Percentiles rank a stretch among this genome's conserved stretches.
These are phyloP conservation scores for Eilema griseolum DNA, from an alignment of 2,888 invertebrate species.

Conservation along the genomic window DNA sequence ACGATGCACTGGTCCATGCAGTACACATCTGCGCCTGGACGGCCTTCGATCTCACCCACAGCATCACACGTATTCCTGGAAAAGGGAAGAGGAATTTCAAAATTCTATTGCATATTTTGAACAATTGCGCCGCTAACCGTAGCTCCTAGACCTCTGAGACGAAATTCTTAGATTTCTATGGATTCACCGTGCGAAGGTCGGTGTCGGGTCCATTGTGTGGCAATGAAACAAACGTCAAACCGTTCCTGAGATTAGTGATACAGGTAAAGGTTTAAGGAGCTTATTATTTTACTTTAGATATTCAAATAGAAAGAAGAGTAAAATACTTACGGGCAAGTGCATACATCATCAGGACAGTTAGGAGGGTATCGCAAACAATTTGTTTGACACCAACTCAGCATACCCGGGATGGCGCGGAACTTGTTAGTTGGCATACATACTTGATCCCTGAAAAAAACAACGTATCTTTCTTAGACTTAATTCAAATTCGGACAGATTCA, in stretches of 20 bases:
- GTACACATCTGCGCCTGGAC: constrained; percentile 92
- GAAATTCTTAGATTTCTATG: too few species aligned
- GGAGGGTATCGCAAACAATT: constrained; percentile 96
- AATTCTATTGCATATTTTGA: too few species aligned
- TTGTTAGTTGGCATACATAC: constrained; percentile 90
- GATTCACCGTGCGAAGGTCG: too few species aligned
- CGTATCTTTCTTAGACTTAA: constrained; percentile 18
- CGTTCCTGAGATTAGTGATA: too few species aligned
- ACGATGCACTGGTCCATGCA: constrained; percentile 95
- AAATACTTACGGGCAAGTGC: constrained; percentile 93
- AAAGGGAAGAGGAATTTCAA: constrained; percentile 20
- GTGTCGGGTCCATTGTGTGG: too few species aligned
- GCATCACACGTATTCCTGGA: constrained; percentile 93
- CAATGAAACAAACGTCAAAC: too few species aligned
- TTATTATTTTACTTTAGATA: too few species aligned
- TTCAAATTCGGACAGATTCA: background rate
- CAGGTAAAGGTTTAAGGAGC: too few species aligned
- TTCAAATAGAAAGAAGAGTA: background rate
- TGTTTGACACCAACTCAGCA: constrained; percentile 93
- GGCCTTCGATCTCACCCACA: constrained; percentile 91
- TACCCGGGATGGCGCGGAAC: constrained; percentile 91
- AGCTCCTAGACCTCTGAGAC: too few species aligned
- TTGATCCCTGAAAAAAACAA: constrained; percentile 88
- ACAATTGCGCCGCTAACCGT: too few species aligned
- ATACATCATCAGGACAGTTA: constrained; percentile 92